Evolutionary conservation across 2,888 invertebrate species (phyloP).

Genomic region (Panzeria rudis): DNA sequence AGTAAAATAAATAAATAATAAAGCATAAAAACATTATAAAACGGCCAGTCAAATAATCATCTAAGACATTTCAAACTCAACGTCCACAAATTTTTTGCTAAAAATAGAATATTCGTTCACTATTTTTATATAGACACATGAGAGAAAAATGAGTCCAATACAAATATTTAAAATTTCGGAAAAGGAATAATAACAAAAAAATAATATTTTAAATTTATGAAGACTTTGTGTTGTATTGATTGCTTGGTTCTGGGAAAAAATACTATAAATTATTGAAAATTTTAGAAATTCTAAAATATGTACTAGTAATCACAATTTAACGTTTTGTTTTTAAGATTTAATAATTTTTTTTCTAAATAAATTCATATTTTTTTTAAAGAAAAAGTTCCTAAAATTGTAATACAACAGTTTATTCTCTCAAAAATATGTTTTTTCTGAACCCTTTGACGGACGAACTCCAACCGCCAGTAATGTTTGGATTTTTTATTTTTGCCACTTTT

Average conservation of each 20-base stretch:
- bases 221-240: slow-evolving; percentile 6
- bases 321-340: slow-evolving; percentile 4
- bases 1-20: slow-evolving; percentile 60
- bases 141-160: slow-evolving; percentile 36
- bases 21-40: slow-evolving; percentile 47
- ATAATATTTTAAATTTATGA: slow-evolving; percentile 25
- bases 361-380: neutral
- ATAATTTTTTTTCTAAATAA: neutral
- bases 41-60: slow-evolving; percentile 26
- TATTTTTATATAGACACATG: slow-evolving; percentile 76
- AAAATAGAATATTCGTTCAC: slow-evolving; percentile 80
- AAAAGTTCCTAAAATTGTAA: neutral
- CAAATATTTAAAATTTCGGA: slow-evolving; percentile 53
- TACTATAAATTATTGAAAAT: slow-evolving; percentile 12
- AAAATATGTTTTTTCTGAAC: too few relatives aligned
- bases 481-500: too few relatives aligned
- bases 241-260: slow-evolving; percentile 5
- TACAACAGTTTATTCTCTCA: too few relatives aligned
- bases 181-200: slow-evolving; percentile 10
- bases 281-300: slow-evolving; percentile 25
- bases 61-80: slow-evolving; percentile 42
- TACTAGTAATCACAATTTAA: neutral
- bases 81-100: slow-evolving; percentile 57
- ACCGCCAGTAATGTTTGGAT: too few relatives aligned
- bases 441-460: too few relatives aligned